Conservation (phyloP, 2,888 invertebrate genomes). For the Drosophila peninsularis region DNA sequence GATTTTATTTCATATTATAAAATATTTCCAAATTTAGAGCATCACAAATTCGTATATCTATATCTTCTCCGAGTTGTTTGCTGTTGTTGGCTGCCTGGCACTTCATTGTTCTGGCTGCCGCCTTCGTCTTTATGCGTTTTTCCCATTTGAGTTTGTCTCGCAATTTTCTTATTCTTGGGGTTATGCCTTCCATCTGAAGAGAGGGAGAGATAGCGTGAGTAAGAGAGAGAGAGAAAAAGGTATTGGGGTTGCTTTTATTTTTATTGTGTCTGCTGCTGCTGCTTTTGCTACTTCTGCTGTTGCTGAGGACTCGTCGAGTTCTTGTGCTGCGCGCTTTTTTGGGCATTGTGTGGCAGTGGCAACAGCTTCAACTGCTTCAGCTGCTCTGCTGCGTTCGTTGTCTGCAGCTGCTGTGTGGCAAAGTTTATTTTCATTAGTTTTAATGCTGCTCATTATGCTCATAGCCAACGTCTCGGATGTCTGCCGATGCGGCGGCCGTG, state of each 20-base stretch:
- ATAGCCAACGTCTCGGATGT: conserved; percentile 31
- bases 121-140: conserved; percentile 66
- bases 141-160: conserved; percentile 63
- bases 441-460: conserved; percentile 78
- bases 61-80: background rate
- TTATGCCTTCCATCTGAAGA: conserved; percentile 30
- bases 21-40: background rate
- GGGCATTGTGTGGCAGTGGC: conserved; percentile 32
- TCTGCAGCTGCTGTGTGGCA: conserved; percentile 58
- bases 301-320: conserved; percentile 21
- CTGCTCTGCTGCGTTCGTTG: conserved; percentile 18
- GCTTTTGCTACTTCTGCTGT: background rate
- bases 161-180: conserved; percentile 67
- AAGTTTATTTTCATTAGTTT: conserved; percentile 81
- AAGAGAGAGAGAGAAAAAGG: background rate
- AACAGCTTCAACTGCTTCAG: conserved; percentile 42
- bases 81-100: conserved; percentile 24
- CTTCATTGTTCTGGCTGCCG: conserved; percentile 59
- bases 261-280: conserved; percentile 56
- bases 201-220: background rate
- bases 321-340: conserved; percentile 42
- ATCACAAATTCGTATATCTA: conserved; percentile 11
- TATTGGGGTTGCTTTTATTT: conserved; percentile 50
- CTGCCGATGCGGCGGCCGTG: conserved; percentile 3
- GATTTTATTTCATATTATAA: too few species aligned